Evolutionary conservation across 2,888 invertebrate genomes (phyloP).

Genomic region (Nematopogon swammerdamellus): DNA sequence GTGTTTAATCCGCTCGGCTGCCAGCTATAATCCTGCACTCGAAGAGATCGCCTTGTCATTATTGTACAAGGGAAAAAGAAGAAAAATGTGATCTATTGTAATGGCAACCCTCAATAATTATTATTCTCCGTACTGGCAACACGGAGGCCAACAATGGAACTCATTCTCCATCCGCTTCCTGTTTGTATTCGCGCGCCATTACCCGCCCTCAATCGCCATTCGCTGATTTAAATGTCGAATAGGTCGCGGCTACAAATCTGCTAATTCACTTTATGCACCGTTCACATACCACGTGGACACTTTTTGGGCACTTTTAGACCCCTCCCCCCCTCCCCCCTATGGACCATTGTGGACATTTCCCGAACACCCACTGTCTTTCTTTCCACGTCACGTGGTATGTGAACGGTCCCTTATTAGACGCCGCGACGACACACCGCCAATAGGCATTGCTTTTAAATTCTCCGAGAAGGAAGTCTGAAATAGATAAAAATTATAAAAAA

Average conservation of each 20-base stretch:
- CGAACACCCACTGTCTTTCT: too few relatives aligned
- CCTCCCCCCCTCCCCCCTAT: too few relatives aligned
- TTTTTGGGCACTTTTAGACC: too few relatives aligned
- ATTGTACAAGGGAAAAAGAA: constrained; percentile 15
- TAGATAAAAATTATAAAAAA: too few relatives aligned
- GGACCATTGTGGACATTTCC: too few relatives aligned
- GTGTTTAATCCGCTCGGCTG: background rate
- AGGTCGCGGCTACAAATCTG: constrained; percentile 22
- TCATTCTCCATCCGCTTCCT: background rate
- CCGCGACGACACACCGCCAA: too few relatives aligned
- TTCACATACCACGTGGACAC: too few relatives aligned
- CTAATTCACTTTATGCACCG: too few relatives aligned
- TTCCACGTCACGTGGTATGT: too few relatives aligned
- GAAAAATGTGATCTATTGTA: constrained; percentile 35
- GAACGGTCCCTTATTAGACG: too few relatives aligned
- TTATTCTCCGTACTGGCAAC: constrained; percentile 56
- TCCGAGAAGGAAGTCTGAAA: too few relatives aligned
- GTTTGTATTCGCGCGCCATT: constrained; percentile 44
- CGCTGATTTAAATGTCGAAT: constrained; percentile 52
- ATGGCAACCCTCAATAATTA: constrained; percentile 48
- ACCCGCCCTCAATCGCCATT: constrained; percentile 42
- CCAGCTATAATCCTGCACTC: background rate
- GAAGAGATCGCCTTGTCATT: background rate
- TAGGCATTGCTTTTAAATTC: too few relatives aligned
- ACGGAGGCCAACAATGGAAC: constrained; percentile 40